Conservation (phyloP, 2,888 invertebrate species). For the Liodrosophila aerea region DNA sequence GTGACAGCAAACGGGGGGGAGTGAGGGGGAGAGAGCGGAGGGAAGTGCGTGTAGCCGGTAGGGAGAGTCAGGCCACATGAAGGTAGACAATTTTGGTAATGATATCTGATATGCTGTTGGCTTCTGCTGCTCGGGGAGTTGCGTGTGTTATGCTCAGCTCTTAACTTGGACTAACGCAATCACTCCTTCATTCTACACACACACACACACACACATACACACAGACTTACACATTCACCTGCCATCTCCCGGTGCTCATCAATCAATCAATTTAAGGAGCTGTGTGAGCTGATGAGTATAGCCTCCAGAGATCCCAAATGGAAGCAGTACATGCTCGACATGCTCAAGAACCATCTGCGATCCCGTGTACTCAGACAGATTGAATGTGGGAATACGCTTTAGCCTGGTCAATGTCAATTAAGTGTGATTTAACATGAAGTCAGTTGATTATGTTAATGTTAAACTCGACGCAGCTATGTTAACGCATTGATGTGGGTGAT, state of each 20-base stretch:
- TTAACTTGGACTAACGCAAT: neutral
- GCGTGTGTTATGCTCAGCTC: conserved; percentile 7
- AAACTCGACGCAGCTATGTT: too few species aligned
- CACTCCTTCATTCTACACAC: neutral
- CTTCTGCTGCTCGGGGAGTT: conserved; percentile 9
- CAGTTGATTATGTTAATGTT: too few species aligned
- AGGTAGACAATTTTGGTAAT: conserved; percentile 28
- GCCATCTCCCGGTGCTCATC: conserved; percentile 7
- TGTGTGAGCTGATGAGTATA: conserved; percentile 3
- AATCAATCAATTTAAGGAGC: conserved; percentile 28
- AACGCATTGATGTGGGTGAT: too few species aligned
- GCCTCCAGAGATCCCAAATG: neutral
- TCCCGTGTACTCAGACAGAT: too few species aligned
- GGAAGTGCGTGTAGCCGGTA: too few species aligned
- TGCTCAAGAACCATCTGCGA: too few species aligned
- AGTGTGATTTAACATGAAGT: too few species aligned
- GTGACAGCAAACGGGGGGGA: too few species aligned
- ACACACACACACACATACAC: neutral
- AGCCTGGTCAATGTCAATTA: too few species aligned
- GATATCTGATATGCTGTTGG: conserved; percentile 23
- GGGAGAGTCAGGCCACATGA: neutral
- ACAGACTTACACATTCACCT: neutral
- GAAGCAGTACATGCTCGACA: too few species aligned
- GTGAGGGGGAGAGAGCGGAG: neutral
- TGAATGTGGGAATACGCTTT: too few species aligned